A percentile compares a stretch with the other conserved stretches of the same genome.
phyloP scores from a whole-genome alignment of 2,888 invertebrate species.

The Noctuana brunneofusca region DNA sequence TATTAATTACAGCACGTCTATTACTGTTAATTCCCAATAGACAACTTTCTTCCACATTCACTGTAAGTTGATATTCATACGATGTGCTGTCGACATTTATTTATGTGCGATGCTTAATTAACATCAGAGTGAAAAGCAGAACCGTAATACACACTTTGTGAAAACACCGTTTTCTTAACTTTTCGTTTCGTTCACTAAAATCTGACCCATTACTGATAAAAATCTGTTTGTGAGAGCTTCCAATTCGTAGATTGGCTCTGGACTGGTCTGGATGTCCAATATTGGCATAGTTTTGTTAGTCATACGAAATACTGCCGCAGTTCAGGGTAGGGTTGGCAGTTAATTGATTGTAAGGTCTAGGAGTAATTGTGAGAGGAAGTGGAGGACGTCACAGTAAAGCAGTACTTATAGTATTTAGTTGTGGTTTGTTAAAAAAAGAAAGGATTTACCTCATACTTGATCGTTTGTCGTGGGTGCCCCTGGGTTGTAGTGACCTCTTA shows the following conservation, averaged over 20 bases:
- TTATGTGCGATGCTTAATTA: neutral
- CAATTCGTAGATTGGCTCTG: slow-evolving; percentile 21
- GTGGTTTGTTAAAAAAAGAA: no score
- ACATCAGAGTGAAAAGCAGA: neutral
- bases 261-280: slow-evolving; percentile 14
- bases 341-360: no score
- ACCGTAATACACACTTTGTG: neutral
- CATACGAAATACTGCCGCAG: slow-evolving; percentile 23
- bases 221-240: slow-evolving; percentile 13
- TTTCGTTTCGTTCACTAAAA: neutral
- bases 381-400: no score
- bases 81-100: neutral
- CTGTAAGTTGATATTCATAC: slow-evolving; percentile 9
- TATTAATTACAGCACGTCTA: neutral
- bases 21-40: neutral
- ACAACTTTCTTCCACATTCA: slow-evolving; percentile 4
- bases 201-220: slow-evolving; percentile 1
- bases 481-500: no score
- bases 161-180: neutral
- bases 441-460: no score
- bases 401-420: no score
- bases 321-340: slow-evolving; percentile 19
- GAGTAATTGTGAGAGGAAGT: no score
- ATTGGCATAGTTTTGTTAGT: slow-evolving; percentile 28
- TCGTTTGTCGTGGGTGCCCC: no score